A percentile compares a stretch with the other conserved stretches of the same genome.
Conservation (phyloP, 2,113 vertebrate species). For the Brevimyrus niger region DNA sequence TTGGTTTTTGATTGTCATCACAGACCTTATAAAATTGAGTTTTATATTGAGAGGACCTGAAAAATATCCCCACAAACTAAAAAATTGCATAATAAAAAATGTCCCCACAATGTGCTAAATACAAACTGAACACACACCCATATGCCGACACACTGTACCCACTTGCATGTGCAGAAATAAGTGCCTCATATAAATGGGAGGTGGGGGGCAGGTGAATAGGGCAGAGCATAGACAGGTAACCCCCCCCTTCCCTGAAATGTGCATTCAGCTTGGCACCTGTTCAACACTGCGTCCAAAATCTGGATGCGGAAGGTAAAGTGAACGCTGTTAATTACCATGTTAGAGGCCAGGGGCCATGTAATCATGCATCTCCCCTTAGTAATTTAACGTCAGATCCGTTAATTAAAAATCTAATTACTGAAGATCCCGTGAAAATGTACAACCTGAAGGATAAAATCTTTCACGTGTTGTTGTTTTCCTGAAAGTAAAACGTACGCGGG, state of each 20-base stretch:
- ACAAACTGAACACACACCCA: background rate
- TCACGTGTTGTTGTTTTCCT: background rate
- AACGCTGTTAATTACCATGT: background rate
- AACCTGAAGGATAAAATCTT: slow-evolving; percentile 7
- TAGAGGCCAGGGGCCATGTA: slow-evolving; percentile 1
- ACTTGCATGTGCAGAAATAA: background rate
- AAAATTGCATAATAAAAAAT: no score
- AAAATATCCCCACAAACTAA: no score
- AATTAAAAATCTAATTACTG: slow-evolving; percentile 16
- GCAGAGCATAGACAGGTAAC: no score
- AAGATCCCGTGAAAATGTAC: background rate
- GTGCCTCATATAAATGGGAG: background rate
- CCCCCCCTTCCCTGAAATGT: background rate
- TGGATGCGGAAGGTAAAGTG: background rate
- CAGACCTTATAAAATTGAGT: no score
- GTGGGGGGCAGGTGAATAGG: no score
- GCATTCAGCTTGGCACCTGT: background rate
- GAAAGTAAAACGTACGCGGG: background rate
- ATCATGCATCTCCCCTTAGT: background rate
- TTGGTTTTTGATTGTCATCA: no score
- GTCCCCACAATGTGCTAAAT: background rate
- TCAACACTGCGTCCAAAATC: background rate
- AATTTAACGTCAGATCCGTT: background rate
- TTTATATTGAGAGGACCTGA: no score
- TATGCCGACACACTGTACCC: background rate